phyloP scores from a whole-genome alignment of 1,140 invertebrate species.

The Drosophila kikkawai region DNA sequence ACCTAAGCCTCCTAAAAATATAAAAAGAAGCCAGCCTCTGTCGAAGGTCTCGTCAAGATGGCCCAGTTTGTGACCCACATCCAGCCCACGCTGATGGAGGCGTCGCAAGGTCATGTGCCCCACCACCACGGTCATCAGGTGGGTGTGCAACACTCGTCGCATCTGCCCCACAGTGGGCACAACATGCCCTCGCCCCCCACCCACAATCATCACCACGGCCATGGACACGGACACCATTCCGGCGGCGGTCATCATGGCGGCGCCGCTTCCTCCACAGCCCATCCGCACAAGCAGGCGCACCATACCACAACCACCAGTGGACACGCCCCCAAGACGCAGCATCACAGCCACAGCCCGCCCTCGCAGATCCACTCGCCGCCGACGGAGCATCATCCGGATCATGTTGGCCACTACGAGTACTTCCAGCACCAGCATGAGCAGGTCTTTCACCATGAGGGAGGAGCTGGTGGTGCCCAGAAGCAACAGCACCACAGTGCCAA shows the following conservation, averaged over 20 bases:
- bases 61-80: slow-evolving; percentile 87
- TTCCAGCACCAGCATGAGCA: slow-evolving; percentile 71
- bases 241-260: slow-evolving; percentile 41
- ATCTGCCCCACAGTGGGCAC: slow-evolving; percentile 83
- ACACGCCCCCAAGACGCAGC: slow-evolving; percentile 50
- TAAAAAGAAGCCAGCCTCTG: slow-evolving; percentile 17
- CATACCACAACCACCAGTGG: slow-evolving; percentile 21
- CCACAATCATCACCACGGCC: slow-evolving; percentile 78
- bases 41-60: slow-evolving; percentile 67
- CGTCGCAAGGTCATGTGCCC: slow-evolving; percentile 86
- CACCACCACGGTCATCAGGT: slow-evolving; percentile 84
- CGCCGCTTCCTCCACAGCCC: slow-evolving; percentile 30
- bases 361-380: slow-evolving; percentile 61
- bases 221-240: slow-evolving; percentile 51
- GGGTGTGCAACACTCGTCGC: slow-evolving; percentile 80
- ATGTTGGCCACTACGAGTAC: slow-evolving; percentile 68
- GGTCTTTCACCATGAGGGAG: slow-evolving; percentile 51
- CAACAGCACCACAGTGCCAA: slow-evolving; percentile 49
- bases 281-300: slow-evolving; percentile 54
- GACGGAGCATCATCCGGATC: slow-evolving; percentile 45
- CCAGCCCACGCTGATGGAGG: slow-evolving; percentile 86
- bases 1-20: slow-evolving; percentile 35
- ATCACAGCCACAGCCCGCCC: slow-evolving; percentile 74
- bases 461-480: slow-evolving; percentile 18
- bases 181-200: slow-evolving; percentile 84